A percentile compares a stretch with the other conserved stretches of the same genome.
Conservation (phyloP, 35 echinoderm and acorn worm genomes). For the Lytechinus variegatus region DNA sequence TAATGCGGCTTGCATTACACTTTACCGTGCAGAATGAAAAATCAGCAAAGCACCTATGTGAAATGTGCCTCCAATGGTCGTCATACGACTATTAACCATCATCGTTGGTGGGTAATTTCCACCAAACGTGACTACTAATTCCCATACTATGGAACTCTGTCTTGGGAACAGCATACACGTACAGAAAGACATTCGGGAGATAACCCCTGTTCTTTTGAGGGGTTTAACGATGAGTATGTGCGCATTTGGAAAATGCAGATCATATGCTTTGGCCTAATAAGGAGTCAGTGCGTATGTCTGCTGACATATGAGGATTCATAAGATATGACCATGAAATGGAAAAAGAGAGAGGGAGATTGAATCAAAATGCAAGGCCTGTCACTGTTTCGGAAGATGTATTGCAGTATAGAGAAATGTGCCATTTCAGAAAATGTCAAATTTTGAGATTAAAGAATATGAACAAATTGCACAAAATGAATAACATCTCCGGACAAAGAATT, state of each 20-base stretch:
- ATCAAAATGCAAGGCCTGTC: conserved; percentile 1
- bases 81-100: background rate
- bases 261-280: background rate
- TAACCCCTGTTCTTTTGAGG: background rate
- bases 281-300: background rate
- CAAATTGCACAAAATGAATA: background rate
- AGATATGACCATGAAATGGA: conserved; percentile 13
- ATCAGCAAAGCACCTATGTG: background rate
- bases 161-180: background rate
- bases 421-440: background rate
- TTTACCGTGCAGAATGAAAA: background rate
- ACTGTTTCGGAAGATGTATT: background rate
- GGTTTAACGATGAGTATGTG: background rate
- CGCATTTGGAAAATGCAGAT: conserved; percentile 2
- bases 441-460: background rate
- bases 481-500: background rate
- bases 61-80: background rate
- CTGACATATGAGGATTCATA: background rate
- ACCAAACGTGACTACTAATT: background rate
- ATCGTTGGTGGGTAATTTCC: background rate
- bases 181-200: background rate
- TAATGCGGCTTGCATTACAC: background rate
- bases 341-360: background rate
- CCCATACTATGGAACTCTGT: background rate
- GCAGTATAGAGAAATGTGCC: background rate